Percentiles rank a stretch among this genome's conserved stretches.
Conservation (phyloP, 2,113 vertebrate genomes). For the Hystrix cristata region DNA sequence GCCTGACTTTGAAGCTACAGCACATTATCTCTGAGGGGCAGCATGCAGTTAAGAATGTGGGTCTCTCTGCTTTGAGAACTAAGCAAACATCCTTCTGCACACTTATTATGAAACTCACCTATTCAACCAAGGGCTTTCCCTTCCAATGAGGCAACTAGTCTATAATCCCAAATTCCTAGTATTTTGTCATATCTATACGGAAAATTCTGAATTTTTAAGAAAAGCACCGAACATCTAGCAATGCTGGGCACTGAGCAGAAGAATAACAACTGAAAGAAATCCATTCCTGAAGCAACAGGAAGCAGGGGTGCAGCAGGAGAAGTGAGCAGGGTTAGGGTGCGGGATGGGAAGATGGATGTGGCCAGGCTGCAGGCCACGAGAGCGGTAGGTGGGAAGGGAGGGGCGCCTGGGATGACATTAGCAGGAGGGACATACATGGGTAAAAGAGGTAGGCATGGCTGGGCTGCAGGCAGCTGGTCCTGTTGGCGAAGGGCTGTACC, state of each 20-base stretch:
- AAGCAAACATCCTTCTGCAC: not conserved
- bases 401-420: fast-evolving
- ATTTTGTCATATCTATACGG: not conserved
- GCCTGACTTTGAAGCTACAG: not conserved
- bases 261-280: not conserved
- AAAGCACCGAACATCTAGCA: not conserved
- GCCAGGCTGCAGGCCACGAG: not conserved
- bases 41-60: too few species aligned
- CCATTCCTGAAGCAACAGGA: not conserved
- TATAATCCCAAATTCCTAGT: not conserved
- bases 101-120: not conserved
- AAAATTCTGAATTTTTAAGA: not conserved
- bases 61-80: not conserved
- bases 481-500: not conserved
- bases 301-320: not conserved
- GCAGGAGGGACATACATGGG: too few species aligned
- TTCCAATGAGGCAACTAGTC: not conserved
- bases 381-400: not conserved
- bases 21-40: not conserved
- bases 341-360: not conserved
- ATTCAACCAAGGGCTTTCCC: not conserved
- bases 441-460: fast-evolving
- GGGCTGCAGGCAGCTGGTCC: not conserved
- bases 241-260: not conserved
- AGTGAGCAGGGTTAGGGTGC: fast-evolving